A percentile compares a stretch with the other conserved stretches of the same genome.
These are phyloP conservation scores for Deroplatys truncata DNA, from an alignment of 2,888 invertebrate genomes.

Conservation along the genomic window DNA sequence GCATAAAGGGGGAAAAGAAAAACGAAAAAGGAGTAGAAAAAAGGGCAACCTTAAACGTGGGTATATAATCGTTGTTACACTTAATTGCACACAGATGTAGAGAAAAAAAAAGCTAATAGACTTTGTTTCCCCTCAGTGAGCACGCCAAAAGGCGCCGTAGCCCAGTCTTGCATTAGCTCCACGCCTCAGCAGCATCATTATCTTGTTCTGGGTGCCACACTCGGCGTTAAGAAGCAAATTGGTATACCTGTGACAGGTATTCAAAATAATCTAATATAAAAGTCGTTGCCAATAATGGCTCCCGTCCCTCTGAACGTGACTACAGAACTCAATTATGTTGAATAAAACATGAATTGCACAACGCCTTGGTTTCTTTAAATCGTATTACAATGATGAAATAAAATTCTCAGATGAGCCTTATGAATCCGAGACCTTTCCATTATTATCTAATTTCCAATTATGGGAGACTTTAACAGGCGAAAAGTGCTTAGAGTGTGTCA, in stretches of 20 bases:
- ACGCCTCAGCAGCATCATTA: neutral
- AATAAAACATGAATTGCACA: neutral
- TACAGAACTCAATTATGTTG: neutral
- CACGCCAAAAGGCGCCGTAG: neutral
- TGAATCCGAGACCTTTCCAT: neutral
- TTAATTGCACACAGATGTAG: no score
- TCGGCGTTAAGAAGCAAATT: conserved; percentile 7
- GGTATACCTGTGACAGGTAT: conserved; percentile 6
- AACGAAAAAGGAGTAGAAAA: no score
- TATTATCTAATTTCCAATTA: neutral
- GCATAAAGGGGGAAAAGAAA: no score
- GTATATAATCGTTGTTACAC: no score
- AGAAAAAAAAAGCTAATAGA: neutral
- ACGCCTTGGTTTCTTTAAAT: no score
- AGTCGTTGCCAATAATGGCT: neutral
- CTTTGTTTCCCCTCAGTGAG: neutral
- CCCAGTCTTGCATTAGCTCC: neutral
- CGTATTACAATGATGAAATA: no score
- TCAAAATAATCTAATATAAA: conserved; percentile 4
- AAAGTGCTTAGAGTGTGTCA: neutral
- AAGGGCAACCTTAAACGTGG: no score
- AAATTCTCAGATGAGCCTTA: neutral
- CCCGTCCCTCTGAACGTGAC: neutral
- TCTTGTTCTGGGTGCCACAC: conserved; percentile 16
- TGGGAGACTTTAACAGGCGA: neutral